Evolutionary conservation across 2,888 invertebrate species (phyloP), one percentile per base, ranked within the genome.

Genomic region (Gortyna flavago): DNA sequence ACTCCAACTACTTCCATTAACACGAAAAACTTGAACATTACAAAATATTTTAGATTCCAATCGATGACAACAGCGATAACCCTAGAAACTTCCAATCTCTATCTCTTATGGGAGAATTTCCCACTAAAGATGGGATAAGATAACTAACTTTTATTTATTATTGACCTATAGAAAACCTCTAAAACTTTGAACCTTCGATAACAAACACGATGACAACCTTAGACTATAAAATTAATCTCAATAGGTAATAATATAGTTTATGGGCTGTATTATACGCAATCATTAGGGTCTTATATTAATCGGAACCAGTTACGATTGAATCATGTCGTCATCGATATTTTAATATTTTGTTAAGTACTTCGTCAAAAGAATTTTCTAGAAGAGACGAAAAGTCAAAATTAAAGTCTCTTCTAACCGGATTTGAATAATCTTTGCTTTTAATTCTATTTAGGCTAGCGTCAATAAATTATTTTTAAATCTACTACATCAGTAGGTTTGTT

Each of bases 41-140:
- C 32, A 64, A 72, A 75, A 72, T 59, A 1, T 44, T 71, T 38
- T 6, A 79, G 67, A 72, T 72, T 65, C 8, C 66, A 73, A 84
- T 81, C 79, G 44, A 66, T 13, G 35, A 71, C 21, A 81, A 54
- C 44, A 8, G 0, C 44, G 25, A 70, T 73, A 74, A 67, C 38
- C 25, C 32, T 29, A n/a, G 18, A 61, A 70, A 48, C 59, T 35
- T 67, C 48, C 32, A 32, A 41, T 41, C 11, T 7, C 7, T 25
- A 77, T 77, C 48, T 80, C 77, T 83, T 79, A 79, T 83, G 77
- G 65, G 57, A 68, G 67, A 81, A 57, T 79, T 81, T 83, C 77
- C 85, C 83, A 85, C 73, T 75, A 77, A 44, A 68, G 44, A 80
- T 72, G 51, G 13, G 44, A 59, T 69, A 51, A 78, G 38, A 70